Evolutionary conservation across 1,140 invertebrate species (phyloP).

Genomic region (Dendrolimus punctatus): DNA sequence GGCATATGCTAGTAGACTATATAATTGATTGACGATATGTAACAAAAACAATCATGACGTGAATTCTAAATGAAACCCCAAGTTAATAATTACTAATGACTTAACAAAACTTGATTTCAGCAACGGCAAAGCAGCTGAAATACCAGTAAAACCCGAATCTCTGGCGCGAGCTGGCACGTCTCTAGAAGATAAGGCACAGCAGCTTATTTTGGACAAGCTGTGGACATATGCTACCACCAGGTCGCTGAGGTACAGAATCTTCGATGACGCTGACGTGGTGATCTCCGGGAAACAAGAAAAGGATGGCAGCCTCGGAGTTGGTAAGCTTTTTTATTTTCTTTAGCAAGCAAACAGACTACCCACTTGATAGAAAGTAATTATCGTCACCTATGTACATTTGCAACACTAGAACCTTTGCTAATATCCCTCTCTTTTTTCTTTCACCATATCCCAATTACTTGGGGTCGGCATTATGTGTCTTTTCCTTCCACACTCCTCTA

Average conservation of each 20-base stretch:
- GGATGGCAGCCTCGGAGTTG: slow-evolving; percentile 80
- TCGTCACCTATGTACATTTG: too few species aligned
- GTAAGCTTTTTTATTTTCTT: slow-evolving; percentile 36
- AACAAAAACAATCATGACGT: too few species aligned
- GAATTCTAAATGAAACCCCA: too few species aligned
- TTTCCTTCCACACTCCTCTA: too few species aligned
- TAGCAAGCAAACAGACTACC: background rate
- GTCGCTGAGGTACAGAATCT: slow-evolving; percentile 77
- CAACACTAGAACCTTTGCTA: too few species aligned
- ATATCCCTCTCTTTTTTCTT: too few species aligned
- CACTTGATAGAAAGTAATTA: too few species aligned
- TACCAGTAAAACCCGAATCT: slow-evolving; percentile 41
- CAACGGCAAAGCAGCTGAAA: slow-evolving; percentile 47
- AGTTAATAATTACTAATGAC: too few species aligned
- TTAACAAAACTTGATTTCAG: slow-evolving; percentile 21
- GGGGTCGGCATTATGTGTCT: too few species aligned
- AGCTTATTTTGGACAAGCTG: slow-evolving; percentile 81
- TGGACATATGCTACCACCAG: slow-evolving; percentile 82
- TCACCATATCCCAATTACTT: too few species aligned
- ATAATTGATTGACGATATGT: too few species aligned
- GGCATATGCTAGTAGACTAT: too few species aligned
- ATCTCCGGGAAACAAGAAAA: slow-evolving; percentile 78
- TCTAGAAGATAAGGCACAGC: slow-evolving; percentile 80
- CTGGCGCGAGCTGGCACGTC: slow-evolving; percentile 65
- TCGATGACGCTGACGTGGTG: slow-evolving; percentile 84